These are phyloP conservation scores for Strix aluco DNA, from an alignment of 2,113 vertebrate species.

Conservation along the genomic window DNA sequence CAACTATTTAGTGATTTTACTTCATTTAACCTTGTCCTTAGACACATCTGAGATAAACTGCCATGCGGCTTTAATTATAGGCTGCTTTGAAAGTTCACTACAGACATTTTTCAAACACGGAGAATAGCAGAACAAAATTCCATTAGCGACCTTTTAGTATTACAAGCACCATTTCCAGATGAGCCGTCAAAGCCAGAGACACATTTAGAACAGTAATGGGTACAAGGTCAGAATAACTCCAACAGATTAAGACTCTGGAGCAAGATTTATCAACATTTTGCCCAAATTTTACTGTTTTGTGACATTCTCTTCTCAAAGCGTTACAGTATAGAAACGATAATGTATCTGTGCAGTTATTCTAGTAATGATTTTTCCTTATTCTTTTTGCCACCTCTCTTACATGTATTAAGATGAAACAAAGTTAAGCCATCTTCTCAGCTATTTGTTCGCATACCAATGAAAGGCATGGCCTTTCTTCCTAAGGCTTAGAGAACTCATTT, in stretches of 20 bases:
- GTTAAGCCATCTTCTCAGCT: neutral
- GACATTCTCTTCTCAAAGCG: neutral
- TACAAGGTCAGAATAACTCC: neutral
- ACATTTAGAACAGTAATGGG: neutral
- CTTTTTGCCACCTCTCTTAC: neutral
- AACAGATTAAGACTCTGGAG: neutral
- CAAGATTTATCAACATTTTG: neutral
- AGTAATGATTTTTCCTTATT: neutral
- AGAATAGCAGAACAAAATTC: constrained; percentile 10
- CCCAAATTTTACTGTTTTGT: neutral
- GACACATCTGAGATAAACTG: neutral
- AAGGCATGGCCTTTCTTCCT: neutral
- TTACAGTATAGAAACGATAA: neutral
- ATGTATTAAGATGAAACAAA: neutral
- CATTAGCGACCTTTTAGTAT: constrained; percentile 18
- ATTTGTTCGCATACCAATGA: constrained; percentile 26
- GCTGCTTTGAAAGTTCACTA: neutral
- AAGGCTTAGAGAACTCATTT: neutral
- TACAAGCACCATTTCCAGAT: constrained; percentile 20
- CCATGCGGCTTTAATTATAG: neutral
- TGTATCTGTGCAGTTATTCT: neutral
- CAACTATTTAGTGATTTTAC: neutral
- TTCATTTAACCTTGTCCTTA: neutral
- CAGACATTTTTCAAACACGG: neutral
- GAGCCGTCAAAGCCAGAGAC: constrained; percentile 1